Percentiles rank a stretch among this genome's conserved stretches.
Evolutionary conservation across 2,113 vertebrate genomes (phyloP).

Genomic region (Lepus timidus): DNA sequence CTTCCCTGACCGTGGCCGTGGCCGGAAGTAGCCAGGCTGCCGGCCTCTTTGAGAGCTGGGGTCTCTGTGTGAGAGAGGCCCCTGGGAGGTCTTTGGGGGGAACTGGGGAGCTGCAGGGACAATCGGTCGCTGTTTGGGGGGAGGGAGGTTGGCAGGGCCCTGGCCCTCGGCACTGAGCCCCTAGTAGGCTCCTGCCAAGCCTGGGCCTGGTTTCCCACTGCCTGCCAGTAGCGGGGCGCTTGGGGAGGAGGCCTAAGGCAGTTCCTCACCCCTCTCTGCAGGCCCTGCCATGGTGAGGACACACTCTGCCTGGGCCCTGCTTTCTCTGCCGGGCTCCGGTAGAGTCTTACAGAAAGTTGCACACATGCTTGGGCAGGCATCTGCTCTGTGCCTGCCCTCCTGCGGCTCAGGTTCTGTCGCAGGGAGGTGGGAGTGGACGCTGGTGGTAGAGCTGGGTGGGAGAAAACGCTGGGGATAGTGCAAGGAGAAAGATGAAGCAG

Average conservation of each 20-base stretch:
- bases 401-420: not conserved
- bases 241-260: not conserved
- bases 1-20: not conserved
- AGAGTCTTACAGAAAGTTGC: not conserved
- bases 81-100: constrained; percentile 72
- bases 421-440: not conserved
- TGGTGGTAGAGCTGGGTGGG: not conserved
- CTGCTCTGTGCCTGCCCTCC: not conserved
- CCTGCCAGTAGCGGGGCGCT: constrained; percentile 27
- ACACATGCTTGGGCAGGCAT: not conserved
- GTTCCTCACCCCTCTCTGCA: not conserved
- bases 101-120: constrained; percentile 62
- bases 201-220: constrained; percentile 60
- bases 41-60: constrained; percentile 55
- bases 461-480: not conserved
- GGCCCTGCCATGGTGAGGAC: not conserved
- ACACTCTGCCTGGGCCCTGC: not conserved
- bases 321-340: not conserved
- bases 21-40: constrained; percentile 69
- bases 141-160: constrained; percentile 75
- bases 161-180: constrained; percentile 72
- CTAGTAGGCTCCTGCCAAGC: constrained; percentile 67
- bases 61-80: constrained; percentile 59
- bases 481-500: not conserved
- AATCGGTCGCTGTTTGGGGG: constrained; percentile 77